Evolutionary conservation across 2,113 vertebrate genomes (phyloP), one percentile per base, ranked within the genome.

Genomic region (Passerina amoena): DNA sequence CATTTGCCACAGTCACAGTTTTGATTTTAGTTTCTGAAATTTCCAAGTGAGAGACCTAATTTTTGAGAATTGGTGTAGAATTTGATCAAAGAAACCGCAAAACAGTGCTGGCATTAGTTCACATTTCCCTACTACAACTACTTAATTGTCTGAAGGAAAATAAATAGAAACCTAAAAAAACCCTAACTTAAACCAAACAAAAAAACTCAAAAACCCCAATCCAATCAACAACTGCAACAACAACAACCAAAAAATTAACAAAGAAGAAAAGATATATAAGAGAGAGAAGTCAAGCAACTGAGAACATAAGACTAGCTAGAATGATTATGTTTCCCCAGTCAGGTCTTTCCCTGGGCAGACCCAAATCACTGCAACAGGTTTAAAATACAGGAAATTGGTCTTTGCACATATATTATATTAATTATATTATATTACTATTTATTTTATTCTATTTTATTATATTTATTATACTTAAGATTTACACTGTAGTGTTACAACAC

Each of bases 181-280:
- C 5, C 1, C 4, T 6, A 14, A 64, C 8, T 12, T 20, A 37
- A 48, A 9, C 2, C 1, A 17, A 53, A 40, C 3, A 12, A 30
- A 25, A 27, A 24, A 75, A 31, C 9, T 33, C 6, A n/a, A 56
- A 65, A 38, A 0, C 35, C 21, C 4, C 64, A 70, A 61, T 7
- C 21, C 44, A 60, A 51, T 45, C 33, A 51, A 42, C 5, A 50
- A 40, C 10, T 1, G 0, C 33, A 60, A 60, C 18, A 54, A 24
- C 51, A 81, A 57, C 37, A 20, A 66, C 17, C 4, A 50, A 75
- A 72, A 71, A 57, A 11, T 44, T 38, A 51, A 14, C 24, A 33
- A 28, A 24, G 22, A 48, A 35, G 5, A 60, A 50, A 69, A 35
- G 2, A 80, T 30, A 84, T 7, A 64, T 3, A 48, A 76, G 19